These are phyloP conservation scores for Oscheius myriophilus DNA, from an alignment of 2,888 invertebrate genomes.

Conservation along the genomic window DNA sequence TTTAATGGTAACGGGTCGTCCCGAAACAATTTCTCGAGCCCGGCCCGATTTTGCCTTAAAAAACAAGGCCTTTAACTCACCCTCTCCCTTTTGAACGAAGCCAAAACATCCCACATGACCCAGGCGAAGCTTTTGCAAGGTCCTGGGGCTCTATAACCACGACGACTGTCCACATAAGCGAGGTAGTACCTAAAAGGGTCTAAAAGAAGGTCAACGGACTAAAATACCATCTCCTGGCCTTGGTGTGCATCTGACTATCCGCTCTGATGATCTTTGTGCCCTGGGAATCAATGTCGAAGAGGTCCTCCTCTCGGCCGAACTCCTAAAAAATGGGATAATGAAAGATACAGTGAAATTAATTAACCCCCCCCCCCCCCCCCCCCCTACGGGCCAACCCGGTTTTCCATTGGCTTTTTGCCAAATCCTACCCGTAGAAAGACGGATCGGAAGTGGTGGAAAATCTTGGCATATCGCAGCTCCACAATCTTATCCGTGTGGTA, in stretches of 20 bases:
- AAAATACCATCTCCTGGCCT: conserved; percentile 41
- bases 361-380: no score
- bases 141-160: conserved; percentile 24
- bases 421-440: conserved; percentile 52
- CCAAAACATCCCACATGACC: conserved; percentile 63
- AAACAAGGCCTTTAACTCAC: neutral
- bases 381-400: neutral
- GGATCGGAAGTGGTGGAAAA: conserved; percentile 48
- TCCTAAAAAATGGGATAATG: conserved; percentile 40
- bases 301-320: conserved; percentile 51
- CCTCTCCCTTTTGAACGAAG: conserved; percentile 35
- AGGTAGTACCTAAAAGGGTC: conserved; percentile 42
- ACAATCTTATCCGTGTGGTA: conserved; percentile 67
- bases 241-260: conserved; percentile 39
- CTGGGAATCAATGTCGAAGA: conserved; percentile 28
- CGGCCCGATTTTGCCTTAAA: neutral
- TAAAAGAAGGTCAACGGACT: conserved; percentile 1
- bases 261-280: conserved; percentile 28
- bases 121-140: conserved; percentile 50
- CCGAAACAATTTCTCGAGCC: no score
- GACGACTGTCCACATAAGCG: conserved; percentile 40
- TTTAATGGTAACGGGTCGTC: no score
- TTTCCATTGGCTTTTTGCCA: neutral
- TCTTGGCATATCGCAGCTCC: conserved; percentile 57
- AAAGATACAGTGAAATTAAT: no score